Base-by-base conservation (phyloP, 2,797 vertebrate species). In the Brotula barbata region DNA sequence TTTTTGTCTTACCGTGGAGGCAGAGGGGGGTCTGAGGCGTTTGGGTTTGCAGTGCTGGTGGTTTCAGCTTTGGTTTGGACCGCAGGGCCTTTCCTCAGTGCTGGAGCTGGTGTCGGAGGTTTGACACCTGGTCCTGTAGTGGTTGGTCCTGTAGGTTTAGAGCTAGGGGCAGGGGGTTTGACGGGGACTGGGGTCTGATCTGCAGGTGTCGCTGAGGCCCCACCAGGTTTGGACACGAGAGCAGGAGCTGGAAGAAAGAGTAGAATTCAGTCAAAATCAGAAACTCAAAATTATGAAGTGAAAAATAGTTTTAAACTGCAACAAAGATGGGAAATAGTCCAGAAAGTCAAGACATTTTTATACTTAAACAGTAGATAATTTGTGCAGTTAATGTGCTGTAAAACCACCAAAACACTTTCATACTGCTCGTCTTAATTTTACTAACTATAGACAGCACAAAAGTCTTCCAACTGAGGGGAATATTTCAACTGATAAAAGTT, bases 1-100 rank as follows among this genome's bases (percentile, higher is more conserved):
- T 19, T 12, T 16, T 13, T 15, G n/a, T 33, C 53, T 71, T 53
- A 91, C 90, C 89, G 76, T 1, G 84, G 78, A 0, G 83, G 86
- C 0, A 80, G 81, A 40, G 78, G 20, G 16, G 88, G 77, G 13
- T 85, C 77, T 1, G 81, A 66, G 19, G 63, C 6, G 37, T 19
- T 41, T 9, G 73, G 39, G n/a, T 22, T 53, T 2, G 58, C 15
- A 2, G 48, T 0, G 44, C 6, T 37, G 28, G 10, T 2, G 0
- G 40, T 6, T 5, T 85, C 81, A 13, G 69, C 28, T 64, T 53
- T 79, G 57, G 42, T 53, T 16, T 50, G 73, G 22, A 22, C 23
- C 2, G 44, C 21, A 1, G 81, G 40, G 25, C 59, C 44, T 45
- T 71, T 89, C 77, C 83, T 89, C 37, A 60, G 45, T 5, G 77